Percentiles rank a stretch among this genome's conserved stretches.
Evolutionary conservation across 2,888 invertebrate species (phyloP).

Genomic region (Venustoraphidia nigricollis): DNA sequence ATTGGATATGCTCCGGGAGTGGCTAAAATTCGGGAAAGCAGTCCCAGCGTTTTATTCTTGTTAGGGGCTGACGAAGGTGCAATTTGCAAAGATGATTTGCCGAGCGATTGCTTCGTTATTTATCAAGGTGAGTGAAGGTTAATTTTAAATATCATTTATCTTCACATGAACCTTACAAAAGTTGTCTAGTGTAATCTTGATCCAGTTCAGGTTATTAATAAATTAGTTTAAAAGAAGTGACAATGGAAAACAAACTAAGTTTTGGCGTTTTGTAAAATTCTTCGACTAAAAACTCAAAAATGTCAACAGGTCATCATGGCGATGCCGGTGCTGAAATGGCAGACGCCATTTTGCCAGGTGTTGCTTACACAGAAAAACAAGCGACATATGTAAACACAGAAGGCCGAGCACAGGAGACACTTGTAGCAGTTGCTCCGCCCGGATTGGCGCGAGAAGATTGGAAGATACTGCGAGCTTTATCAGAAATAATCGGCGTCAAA

Average conservation of each 20-base stretch:
- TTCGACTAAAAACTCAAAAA: neutral
- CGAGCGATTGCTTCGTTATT: slow-evolving; percentile 69
- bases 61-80: slow-evolving; percentile 87
- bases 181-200: too few relatives aligned
- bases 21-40: slow-evolving; percentile 37
- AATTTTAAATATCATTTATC: neutral
- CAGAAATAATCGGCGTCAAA: slow-evolving; percentile 59
- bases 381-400: slow-evolving; percentile 97
- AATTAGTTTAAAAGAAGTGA: too few relatives aligned
- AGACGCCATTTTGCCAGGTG: slow-evolving; percentile 86
- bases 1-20: slow-evolving; percentile 77
- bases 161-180: too few relatives aligned
- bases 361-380: slow-evolving; percentile 97
- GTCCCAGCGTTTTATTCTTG: slow-evolving; percentile 72
- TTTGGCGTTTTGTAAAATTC: too few relatives aligned
- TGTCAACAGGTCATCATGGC: slow-evolving; percentile 74
- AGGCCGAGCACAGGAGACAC: slow-evolving; percentile 86
- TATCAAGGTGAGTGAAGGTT: slow-evolving; percentile 52
- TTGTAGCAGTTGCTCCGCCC: slow-evolving; percentile 76
- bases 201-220: too few relatives aligned
- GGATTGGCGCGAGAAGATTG: slow-evolving; percentile 92
- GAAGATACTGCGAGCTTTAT: slow-evolving; percentile 94
- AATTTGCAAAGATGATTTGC: slow-evolving; percentile 60
- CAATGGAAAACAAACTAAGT: too few relatives aligned
- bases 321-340: slow-evolving; percentile 87